Percentiles rank a stretch among this genome's conserved stretches.
Conservation (phyloP, 2,113 vertebrate species). For the Acanthochromis polyacanthus region DNA sequence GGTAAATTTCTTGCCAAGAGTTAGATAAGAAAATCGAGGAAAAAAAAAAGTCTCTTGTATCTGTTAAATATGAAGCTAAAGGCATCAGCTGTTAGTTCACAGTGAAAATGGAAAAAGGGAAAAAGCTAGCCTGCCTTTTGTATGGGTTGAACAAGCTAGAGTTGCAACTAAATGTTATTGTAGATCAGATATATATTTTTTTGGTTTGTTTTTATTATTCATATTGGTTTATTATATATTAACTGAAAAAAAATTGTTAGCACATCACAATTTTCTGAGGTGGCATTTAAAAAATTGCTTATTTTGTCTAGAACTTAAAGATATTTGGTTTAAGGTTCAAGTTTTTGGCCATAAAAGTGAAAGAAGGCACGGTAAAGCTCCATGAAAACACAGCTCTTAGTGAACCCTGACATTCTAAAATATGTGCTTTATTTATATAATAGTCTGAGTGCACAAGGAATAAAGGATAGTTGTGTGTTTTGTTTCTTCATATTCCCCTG, state of each 20-base stretch:
- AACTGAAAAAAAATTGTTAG: background rate
- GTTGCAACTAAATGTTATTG: conserved; percentile 2
- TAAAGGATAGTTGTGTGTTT: no score
- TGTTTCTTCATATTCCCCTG: no score
- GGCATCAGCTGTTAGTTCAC: conserved; percentile 2
- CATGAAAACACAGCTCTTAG: no score
- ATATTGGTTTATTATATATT: background rate
- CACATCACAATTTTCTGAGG: no score
- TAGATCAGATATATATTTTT: background rate
- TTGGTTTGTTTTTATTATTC: background rate
- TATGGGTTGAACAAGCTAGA: background rate
- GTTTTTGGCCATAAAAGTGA: no score
- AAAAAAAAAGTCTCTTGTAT: background rate
- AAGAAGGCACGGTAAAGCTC: no score
- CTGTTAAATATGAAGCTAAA: background rate
- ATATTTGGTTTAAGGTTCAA: background rate
- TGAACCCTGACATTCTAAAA: no score
- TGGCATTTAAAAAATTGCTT: no score
- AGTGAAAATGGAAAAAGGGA: background rate
- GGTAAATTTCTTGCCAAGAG: no score
- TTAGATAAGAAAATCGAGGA: no score
- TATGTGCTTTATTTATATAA: no score
- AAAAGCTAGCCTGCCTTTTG: background rate
- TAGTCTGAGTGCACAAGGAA: no score
- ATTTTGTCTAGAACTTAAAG: background rate